phyloP scores from a whole-genome alignment of 2,113 vertebrate genomes.

The Cavia aperea region DNA sequence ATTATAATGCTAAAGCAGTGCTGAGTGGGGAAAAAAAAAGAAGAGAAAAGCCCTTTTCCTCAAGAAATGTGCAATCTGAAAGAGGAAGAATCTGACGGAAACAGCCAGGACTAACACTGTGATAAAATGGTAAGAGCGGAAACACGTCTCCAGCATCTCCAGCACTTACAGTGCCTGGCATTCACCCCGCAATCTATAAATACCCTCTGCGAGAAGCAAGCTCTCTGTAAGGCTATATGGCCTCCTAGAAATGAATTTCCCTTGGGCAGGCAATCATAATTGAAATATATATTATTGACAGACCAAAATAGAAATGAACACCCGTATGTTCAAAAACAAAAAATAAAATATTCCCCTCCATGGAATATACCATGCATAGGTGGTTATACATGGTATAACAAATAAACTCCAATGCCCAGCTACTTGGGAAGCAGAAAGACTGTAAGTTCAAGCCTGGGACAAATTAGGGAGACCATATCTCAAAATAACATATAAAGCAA shows the following conservation, averaged over 20 bases:
- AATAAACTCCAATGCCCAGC: background rate
- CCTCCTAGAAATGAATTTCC: background rate
- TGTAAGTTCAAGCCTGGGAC: background rate
- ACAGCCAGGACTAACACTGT: background rate
- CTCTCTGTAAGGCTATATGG: background rate
- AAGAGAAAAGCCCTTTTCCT: background rate
- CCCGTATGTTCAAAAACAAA: conserved; percentile 2
- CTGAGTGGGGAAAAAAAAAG: background rate
- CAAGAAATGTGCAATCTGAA: background rate
- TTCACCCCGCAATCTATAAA: background rate
- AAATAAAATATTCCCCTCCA: background rate
- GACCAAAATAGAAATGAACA: background rate
- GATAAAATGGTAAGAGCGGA: background rate
- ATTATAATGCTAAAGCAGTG: background rate
- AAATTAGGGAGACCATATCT: background rate
- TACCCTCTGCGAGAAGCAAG: background rate
- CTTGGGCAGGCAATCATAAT: background rate
- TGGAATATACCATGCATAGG: background rate
- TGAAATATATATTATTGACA: background rate
- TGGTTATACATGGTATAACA: background rate
- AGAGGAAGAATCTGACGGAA: background rate
- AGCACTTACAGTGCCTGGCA: conserved; percentile 10
- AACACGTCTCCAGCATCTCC: background rate
- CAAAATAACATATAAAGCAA: background rate
- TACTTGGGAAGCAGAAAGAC: background rate